Base-by-base conservation (phyloP, 2,113 vertebrate genomes). In the Castor canadensis region DNA sequence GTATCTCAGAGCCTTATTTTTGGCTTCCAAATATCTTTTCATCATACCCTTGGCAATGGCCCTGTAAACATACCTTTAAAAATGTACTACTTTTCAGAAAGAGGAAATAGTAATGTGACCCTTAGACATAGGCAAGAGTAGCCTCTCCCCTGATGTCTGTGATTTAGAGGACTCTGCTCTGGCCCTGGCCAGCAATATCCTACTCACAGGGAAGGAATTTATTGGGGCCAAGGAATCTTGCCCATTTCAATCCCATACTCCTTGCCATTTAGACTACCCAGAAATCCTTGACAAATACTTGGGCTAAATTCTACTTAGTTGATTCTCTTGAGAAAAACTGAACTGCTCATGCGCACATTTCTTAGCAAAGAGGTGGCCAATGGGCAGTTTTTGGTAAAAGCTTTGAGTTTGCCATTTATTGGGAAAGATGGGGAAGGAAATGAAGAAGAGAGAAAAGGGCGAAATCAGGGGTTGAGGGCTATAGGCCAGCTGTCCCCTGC, bases 11-110 rank as follows among this genome's bases (percentile, higher is more conserved):
- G 6, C 35, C 81, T 89, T 84, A 66, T 32, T 87, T 85, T 96
- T 86, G 19, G 12, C 38, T 87, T 94, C 30, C 69, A 16, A 81
- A 58, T 84, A 72, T 62, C 17, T 89, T 91, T 93, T 95, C 17
- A 54, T 87, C 43, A 40, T 49, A 75, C 60, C 79, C 26, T 81
- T 87, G 43, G 30, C 64, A 72, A 30, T 76, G 24, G 2, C 30
- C 64, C 30, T 60, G 9, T 81, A 47, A 92, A 60, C 22, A 87
- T 45, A 54, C 9, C 12, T 76, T n/a, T 81, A 17, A 35, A 35
- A 91, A 64, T 9, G 8, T 13, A 45, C 10, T 43, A 24, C 30
- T 47, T 87, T 75, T 69, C 66, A 64, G 38, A 54, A 91, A 73
- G 32, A 81, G 19, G 13, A 8, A 38, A 2, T 20, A 56, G 22